Percentiles rank a stretch among this genome's conserved stretches.
phyloP scores from a whole-genome alignment of 2,797 vertebrate genomes.

The Danio kyathit region DNA sequence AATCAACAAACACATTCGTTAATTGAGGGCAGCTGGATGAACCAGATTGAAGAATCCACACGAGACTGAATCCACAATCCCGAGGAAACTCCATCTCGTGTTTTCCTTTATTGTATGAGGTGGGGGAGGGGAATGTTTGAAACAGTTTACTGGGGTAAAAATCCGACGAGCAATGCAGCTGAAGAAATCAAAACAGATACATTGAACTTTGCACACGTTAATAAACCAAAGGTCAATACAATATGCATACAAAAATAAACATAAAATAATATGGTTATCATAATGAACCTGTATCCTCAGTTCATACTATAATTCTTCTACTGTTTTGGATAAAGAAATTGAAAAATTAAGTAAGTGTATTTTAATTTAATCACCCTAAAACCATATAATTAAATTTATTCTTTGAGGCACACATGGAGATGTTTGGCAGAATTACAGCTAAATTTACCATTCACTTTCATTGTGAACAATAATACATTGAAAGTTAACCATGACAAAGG shows the following conservation, averaged over 20 bases:
- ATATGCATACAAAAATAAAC: not conserved
- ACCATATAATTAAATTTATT: not conserved
- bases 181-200: not conserved
- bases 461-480: not conserved
- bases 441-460: not conserved
- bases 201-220: not conserved
- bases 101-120: conserved; percentile 47
- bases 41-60: conserved; percentile 11
- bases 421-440: not conserved
- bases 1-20: not conserved
- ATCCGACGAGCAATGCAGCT: not conserved
- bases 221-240: not conserved
- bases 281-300: not conserved
- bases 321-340: not conserved
- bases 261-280: not conserved
- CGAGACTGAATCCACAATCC: conserved; percentile 45
- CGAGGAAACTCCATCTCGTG: conserved; percentile 56
- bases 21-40: not conserved
- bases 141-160: conserved; percentile 40
- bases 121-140: conserved; percentile 60
- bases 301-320: not conserved
- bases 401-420: not conserved
- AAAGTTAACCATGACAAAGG: not conserved
- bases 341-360: not conserved
- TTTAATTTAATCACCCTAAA: not conserved